These are phyloP conservation scores for Eretmocerus hayati DNA, from an alignment of 2,888 invertebrate genomes.

Conservation along the genomic window DNA sequence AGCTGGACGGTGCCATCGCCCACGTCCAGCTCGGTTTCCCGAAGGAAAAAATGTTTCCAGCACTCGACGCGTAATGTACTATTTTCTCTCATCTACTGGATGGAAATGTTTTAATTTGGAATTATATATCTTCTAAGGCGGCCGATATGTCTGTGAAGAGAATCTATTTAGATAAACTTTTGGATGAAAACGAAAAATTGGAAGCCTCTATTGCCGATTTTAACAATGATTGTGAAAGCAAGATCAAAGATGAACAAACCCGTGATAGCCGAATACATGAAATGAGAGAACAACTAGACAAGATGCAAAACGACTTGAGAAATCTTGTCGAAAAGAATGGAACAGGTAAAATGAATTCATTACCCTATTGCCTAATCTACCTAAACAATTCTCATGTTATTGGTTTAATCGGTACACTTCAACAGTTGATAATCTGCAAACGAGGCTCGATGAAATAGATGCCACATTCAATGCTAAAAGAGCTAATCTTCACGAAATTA, in stretches of 20 bases:
- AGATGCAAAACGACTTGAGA: slow-evolving; percentile 49
- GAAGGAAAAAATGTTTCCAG: no score
- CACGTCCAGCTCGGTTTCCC: no score
- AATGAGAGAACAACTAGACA: slow-evolving; percentile 49
- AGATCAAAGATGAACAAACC: slow-evolving; percentile 49
- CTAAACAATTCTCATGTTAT: no score
- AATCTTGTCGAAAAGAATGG: slow-evolving; percentile 48
- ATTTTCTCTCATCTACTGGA: no score
- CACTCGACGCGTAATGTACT: no score
- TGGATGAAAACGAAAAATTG: slow-evolving; percentile 27
- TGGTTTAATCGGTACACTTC: no score
- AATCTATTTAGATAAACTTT: slow-evolving; percentile 22
- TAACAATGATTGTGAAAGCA: slow-evolving; percentile 39
- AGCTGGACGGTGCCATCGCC: no score
- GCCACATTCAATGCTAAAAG: not conserved
- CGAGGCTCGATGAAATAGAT: not conserved
- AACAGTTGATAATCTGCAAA: not conserved
- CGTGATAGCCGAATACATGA: slow-evolving; percentile 50
- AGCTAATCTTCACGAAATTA: not conserved
- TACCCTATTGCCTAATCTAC: no score
- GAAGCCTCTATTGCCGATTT: slow-evolving; percentile 32
- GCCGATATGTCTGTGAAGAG: slow-evolving; percentile 26
- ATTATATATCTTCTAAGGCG: slow-evolving; percentile 1
- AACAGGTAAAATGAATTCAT: slow-evolving; percentile 47
- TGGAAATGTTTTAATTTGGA: slow-evolving; percentile 18